Evolutionary conservation across 1,140 invertebrate species (phyloP).

Genomic region (Euschistus heros): DNA sequence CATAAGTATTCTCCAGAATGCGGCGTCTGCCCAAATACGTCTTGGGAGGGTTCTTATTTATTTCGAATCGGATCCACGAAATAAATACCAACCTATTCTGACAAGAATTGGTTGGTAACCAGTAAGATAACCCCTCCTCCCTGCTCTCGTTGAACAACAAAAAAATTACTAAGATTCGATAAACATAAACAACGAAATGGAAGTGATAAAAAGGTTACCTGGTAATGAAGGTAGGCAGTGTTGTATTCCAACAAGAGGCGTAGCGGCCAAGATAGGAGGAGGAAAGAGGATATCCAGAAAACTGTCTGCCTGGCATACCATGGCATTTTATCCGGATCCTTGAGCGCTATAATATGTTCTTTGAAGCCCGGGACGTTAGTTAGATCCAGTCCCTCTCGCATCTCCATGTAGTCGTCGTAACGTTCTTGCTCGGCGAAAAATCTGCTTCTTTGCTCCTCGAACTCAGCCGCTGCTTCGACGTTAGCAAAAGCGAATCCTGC

Average conservation of each 20-base stretch:
- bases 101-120: no score
- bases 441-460: slow-evolving; percentile 68
- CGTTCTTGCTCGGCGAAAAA: slow-evolving; percentile 75
- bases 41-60: no score
- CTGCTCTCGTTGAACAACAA: no score
- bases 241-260: slow-evolving; percentile 73
- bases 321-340: slow-evolving; percentile 49
- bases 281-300: slow-evolving; percentile 63
- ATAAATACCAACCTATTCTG: no score
- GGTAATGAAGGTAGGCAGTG: slow-evolving; percentile 72
- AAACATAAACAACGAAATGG: no score
- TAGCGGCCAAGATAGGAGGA: slow-evolving; percentile 76
- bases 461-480: slow-evolving; percentile 65
- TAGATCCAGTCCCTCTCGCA: slow-evolving; percentile 73
- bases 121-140: no score
- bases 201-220: slow-evolving; percentile 38
- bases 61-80: no score
- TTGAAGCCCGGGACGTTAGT: slow-evolving; percentile 47
- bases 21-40: no score
- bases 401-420: slow-evolving; percentile 81
- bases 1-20: no score
- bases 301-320: slow-evolving; percentile 54
- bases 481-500: slow-evolving; percentile 66
- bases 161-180: no score
- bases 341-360: slow-evolving; percentile 53